These are phyloP conservation scores for Piscicola geometra DNA, from an alignment of 2,888 invertebrate species.

Conservation along the genomic window DNA sequence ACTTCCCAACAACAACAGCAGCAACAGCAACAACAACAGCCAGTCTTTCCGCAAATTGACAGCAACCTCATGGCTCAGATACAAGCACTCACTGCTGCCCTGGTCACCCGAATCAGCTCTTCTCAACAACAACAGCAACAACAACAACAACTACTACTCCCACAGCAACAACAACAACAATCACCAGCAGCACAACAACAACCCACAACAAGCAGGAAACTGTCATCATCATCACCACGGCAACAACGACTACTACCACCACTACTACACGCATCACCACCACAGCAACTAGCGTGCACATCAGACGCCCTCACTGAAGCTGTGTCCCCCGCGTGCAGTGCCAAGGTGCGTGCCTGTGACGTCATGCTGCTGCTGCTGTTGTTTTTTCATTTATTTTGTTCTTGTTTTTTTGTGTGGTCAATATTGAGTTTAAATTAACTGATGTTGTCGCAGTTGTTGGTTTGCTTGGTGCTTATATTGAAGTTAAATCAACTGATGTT, in stretches of 20 bases:
- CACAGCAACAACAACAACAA: background rate
- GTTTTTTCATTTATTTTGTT: background rate
- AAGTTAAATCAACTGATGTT: background rate
- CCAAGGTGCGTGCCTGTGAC: no score
- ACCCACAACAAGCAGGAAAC: no score
- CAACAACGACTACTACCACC: no score
- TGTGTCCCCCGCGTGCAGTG: no score
- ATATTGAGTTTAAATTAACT: background rate
- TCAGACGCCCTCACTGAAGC: no score
- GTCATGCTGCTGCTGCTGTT: background rate
- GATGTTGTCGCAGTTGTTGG: background rate
- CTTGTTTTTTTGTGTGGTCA: background rate
- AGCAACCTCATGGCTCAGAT: conserved; percentile 53
- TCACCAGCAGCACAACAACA: background rate
- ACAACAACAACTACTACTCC: conserved; percentile 25
- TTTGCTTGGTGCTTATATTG: background rate
- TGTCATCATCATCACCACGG: no score
- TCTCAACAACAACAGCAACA: conserved; percentile 14
- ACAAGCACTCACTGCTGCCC: conserved; percentile 53
- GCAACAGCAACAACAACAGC: conserved; percentile 47
- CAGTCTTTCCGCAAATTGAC: conserved; percentile 49
- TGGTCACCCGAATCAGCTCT: conserved; percentile 46
- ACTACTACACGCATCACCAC: no score
- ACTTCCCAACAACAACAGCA: no score
- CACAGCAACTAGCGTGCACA: no score